phyloP scores from a whole-genome alignment of 2,113 vertebrate species.

The Hippolais icterina region DNA sequence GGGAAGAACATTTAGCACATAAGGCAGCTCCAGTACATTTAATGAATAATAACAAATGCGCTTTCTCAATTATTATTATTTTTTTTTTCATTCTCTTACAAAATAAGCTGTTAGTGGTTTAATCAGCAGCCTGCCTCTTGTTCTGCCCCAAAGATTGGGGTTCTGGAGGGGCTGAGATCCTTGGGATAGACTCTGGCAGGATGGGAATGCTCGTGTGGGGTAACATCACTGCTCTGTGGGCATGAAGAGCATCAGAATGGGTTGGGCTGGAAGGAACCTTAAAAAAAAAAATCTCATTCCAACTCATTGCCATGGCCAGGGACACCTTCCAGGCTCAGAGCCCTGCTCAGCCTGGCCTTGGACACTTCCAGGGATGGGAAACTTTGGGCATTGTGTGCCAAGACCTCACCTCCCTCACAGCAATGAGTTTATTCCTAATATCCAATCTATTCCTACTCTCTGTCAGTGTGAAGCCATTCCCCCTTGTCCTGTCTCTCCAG shows the following conservation, averaged over 20 bases:
- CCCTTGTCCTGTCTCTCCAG: background rate
- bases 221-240: background rate
- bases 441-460: background rate
- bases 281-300: background rate
- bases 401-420: background rate
- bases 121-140: background rate
- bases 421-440: background rate
- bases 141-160: background rate
- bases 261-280: background rate
- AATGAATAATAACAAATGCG: constrained; percentile 18
- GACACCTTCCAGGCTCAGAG: background rate
- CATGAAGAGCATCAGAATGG: background rate
- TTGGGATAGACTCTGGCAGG: background rate
- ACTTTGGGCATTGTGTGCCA: background rate
- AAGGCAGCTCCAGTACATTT: constrained; percentile 27
- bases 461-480: background rate
- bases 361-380: background rate
- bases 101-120: background rate
- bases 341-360: background rate
- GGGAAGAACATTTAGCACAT: constrained; percentile 33
- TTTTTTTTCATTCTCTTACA: background rate
- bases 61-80: background rate
- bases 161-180: background rate
- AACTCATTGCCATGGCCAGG: background rate
- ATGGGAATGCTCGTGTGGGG: background rate